Base-by-base conservation (phyloP, 2,888 invertebrate species). In the Drosophila rellima region DNA sequence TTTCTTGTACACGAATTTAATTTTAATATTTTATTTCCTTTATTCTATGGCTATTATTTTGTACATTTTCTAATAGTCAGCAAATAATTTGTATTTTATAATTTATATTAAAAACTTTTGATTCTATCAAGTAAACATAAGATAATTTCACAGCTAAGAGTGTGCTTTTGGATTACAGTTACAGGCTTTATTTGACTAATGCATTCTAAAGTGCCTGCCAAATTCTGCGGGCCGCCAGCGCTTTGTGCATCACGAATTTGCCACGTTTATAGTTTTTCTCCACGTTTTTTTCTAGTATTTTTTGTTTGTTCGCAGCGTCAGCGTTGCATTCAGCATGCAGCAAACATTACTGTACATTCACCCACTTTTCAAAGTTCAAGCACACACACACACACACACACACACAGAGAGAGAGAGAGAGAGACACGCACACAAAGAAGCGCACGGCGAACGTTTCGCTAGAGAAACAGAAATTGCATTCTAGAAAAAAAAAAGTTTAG, bases 311-410 rank as follows among this genome's bases (percentile, higher is more conserved):
- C 61, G 45, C 50, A 66, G 45, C 60, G 60, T 50, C 54, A 71
- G 62, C 59, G 70, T 57, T 71, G 76, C 76, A 75, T 75, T 75
- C 78, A 74, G 74, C 86, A 88, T 83, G 87, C 82, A 89, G 91
- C 82, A 90, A 91, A 92, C 85, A 91, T 91, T 91, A 91, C 92
- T 91, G 92, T 92, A 92, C 91, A 92, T 92, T 92, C 92, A 92
- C 92, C 92, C 91, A 92, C 92, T 92, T 92, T 92, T 91, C 84
- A 84, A 87, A 88, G 85, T 86, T 82, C 88, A 88, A 78, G 64
- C 78, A 83, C 77, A 80, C 70, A 80, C 62, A 83, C 65, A 74
- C 20, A 68, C 39, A 74, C 33, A 70, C 45, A 74, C 60, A 75
- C 69, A 72, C 42, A 60, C 44, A 79, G 44, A 80, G 60, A 70